Base-by-base conservation (phyloP, 1,140 invertebrate species). In the Lepidurus apus region DNA sequence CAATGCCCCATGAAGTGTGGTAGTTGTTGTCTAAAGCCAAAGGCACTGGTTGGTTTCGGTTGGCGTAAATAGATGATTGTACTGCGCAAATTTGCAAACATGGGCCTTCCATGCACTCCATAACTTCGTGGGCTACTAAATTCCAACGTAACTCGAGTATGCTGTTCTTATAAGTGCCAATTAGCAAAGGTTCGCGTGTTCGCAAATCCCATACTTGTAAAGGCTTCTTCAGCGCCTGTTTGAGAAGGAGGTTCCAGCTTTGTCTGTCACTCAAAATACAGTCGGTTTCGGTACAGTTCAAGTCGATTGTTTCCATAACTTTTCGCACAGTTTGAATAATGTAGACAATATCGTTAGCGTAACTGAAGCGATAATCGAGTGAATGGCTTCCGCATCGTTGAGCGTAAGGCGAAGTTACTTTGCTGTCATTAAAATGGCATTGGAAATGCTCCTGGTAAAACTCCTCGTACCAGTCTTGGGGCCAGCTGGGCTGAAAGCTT, bases 401-500 rank as follows among this genome's bases (percentile, higher is more conserved):
- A 13, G 73, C 24, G 43, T 74, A 75, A 80, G 76, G 85, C 83
- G 73, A 82, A 73, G 42, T 80, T 77, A 81, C 85, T 84, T 75
- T 84, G 80, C 73, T 80, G 73, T 77, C 78, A n/a, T 76, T 80
- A 76, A 82, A 21, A n/a, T 79, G 77, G 81, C 87, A 87, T 43
- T 84, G 78, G 77, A 85, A 86, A 4, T 84, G 78, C n/a, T 83
- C 77, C 74, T 87, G 83, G 81, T 84, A 87, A 80, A 84, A 87
- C 74, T 87, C 87, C 74, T 85, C 82, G 78, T 87, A 87, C 87
- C 87, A 88, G 1, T 81, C 79, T 75, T 82, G 81, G 0, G 86
- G 85, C 74, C 79, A 77, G 86, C 85, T 74, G 13, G 43, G 4
- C 75, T 74, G 21, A 43, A 42, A 79, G 43, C 7, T 42, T 13